Percentiles rank a stretch among this genome's conserved stretches.
Conservation (phyloP, 1,140 invertebrate genomes). For the Pseudachorutes palmiensis region DNA sequence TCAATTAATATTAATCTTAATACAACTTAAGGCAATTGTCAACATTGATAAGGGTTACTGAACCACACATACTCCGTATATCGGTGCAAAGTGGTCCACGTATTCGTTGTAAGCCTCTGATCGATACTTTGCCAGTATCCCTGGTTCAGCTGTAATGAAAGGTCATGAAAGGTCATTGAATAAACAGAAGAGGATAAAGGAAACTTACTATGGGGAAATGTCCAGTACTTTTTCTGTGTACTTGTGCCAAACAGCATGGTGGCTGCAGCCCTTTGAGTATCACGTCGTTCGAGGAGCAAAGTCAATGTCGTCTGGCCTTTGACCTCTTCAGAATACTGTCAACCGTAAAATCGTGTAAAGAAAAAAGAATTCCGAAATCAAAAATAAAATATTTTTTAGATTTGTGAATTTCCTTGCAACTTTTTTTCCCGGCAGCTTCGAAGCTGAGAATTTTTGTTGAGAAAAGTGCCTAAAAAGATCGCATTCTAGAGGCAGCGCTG, state of each 20-base stretch:
- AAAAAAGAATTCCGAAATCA: too few relatives aligned
- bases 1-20: constrained; percentile 1
- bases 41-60: not conserved
- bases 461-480: too few relatives aligned
- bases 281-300: too few relatives aligned
- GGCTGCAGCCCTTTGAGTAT: too few relatives aligned
- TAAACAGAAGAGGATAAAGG: not conserved
- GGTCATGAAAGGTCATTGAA: not conserved
- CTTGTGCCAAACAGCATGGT: not conserved
- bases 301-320: too few relatives aligned
- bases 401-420: too few relatives aligned
- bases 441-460: too few relatives aligned
- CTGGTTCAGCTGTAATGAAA: not conserved
- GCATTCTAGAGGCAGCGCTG: too few relatives aligned
- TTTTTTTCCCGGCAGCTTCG: too few relatives aligned
- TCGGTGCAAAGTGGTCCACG: not conserved
- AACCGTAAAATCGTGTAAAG: too few relatives aligned
- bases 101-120: constrained; percentile 4
- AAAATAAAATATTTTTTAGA: too few relatives aligned
- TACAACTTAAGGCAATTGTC: not conserved
- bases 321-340: too few relatives aligned
- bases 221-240: not conserved
- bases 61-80: not conserved
- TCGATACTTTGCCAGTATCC: not conserved
- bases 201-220: not conserved